phyloP scores from a whole-genome alignment of 2,113 vertebrate species.

The Patagioenas fasciata region DNA sequence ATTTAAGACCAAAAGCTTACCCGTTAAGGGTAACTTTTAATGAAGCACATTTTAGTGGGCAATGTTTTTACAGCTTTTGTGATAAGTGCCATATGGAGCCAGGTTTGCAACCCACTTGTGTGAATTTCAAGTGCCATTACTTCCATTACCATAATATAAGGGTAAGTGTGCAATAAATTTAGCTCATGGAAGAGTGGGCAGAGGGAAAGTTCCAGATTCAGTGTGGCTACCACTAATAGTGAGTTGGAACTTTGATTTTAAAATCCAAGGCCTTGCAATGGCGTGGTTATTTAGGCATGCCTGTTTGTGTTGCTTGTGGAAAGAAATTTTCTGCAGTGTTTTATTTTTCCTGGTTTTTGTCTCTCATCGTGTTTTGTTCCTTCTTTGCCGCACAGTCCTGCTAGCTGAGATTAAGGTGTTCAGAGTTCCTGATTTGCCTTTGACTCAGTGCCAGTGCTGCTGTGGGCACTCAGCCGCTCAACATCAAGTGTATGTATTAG shows the following conservation, averaged over 20 bases:
- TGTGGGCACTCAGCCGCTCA: not conserved
- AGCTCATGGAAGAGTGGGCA: not conserved
- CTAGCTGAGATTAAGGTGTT: slow-evolving; percentile 8
- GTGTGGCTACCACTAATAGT: not conserved
- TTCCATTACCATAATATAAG: not conserved
- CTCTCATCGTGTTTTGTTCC: not conserved
- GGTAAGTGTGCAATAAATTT: slow-evolving; percentile 19
- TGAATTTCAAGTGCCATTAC: slow-evolving; percentile 16
- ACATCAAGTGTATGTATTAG: not conserved
- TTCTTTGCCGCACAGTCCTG: not conserved
- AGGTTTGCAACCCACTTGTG: not conserved
- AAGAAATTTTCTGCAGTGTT: not conserved
- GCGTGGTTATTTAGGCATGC: not conserved
- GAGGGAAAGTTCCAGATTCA: not conserved
- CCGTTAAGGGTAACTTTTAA: not conserved
- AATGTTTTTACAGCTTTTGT: not conserved
- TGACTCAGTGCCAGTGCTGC: not conserved
- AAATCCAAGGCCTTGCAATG: not conserved
- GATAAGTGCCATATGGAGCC: not conserved
- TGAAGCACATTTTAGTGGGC: not conserved
- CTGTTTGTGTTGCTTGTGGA: not conserved
- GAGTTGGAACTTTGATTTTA: not conserved
- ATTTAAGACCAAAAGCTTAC: not conserved
- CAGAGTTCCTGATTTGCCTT: not conserved
- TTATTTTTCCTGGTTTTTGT: not conserved